Evolutionary conservation across 2,113 vertebrate genomes (phyloP).

Genomic region (Acanthisitta chloris): DNA sequence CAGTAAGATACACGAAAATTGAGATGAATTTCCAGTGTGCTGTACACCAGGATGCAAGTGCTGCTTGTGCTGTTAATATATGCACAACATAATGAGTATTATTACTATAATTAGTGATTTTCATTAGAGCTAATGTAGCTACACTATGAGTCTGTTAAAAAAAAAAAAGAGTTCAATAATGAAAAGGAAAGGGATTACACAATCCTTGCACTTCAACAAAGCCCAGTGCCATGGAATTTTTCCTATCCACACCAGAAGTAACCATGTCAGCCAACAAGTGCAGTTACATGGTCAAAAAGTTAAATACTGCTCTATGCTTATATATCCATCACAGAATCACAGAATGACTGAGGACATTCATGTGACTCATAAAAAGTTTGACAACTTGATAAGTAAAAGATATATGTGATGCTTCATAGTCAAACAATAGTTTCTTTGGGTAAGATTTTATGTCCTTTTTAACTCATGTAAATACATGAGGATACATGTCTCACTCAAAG

Average conservation of each 20-base stretch:
- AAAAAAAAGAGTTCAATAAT: background rate
- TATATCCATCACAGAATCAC: background rate
- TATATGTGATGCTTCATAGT: background rate
- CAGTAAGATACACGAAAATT: background rate
- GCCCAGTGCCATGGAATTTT: background rate
- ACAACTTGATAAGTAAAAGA: background rate
- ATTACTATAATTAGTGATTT: constrained; percentile 2
- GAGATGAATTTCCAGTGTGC: background rate
- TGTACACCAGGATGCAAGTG: background rate
- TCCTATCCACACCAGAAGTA: background rate
- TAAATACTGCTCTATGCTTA: background rate
- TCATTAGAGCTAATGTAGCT: background rate
- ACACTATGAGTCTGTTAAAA: background rate
- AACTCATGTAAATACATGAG: background rate
- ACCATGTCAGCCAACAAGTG: background rate
- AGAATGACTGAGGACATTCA: background rate
- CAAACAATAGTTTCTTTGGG: background rate
- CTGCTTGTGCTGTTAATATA: background rate
- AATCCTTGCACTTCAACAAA: background rate
- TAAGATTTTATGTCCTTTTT: background rate
- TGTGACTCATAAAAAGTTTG: background rate
- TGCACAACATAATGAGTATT: background rate
- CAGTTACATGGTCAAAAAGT: background rate
- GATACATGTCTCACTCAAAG: background rate
- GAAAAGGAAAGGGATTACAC: background rate